phyloP scores from a whole-genome alignment of 2,888 invertebrate species.

The Salpingus planirostris region DNA sequence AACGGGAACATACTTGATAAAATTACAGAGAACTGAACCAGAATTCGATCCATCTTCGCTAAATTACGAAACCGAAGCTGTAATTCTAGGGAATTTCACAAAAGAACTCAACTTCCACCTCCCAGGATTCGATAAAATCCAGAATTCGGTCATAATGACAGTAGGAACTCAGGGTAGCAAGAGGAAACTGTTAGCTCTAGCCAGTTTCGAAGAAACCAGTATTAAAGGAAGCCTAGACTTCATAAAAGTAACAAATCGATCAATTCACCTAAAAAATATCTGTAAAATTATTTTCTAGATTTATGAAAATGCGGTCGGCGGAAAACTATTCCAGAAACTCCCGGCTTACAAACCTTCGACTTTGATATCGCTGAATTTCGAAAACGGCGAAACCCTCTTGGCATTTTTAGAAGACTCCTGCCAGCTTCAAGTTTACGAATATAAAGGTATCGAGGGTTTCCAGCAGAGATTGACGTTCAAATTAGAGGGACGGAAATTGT shows the following conservation, averaged over 20 bases:
- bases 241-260: slow-evolving; percentile 31
- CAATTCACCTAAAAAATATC: too few species aligned
- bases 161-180: slow-evolving; percentile 29
- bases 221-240: slow-evolving; percentile 34
- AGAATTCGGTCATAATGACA: slow-evolving; percentile 33
- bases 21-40: slow-evolving; percentile 17
- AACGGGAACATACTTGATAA: slow-evolving; percentile 34
- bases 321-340: slow-evolving; percentile 46
- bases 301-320: slow-evolving; percentile 40
- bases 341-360: slow-evolving; percentile 43
- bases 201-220: slow-evolving; percentile 31
- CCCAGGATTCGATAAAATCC: slow-evolving; percentile 27
- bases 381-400: slow-evolving; percentile 44
- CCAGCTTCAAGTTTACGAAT: slow-evolving; percentile 42
- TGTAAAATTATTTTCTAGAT: slow-evolving; percentile 30
- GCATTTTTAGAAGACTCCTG: slow-evolving; percentile 41
- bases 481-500: slow-evolving; percentile 33
- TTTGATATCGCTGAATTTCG: slow-evolving; percentile 38
- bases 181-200: slow-evolving; percentile 36
- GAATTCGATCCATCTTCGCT: slow-evolving; percentile 1
- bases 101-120: slow-evolving; percentile 28
- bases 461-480: slow-evolving; percentile 34
- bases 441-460: slow-evolving; percentile 44
- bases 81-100: slow-evolving; percentile 25
- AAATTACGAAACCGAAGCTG: slow-evolving; percentile 21